Conservation (phyloP, 1,140 invertebrate species). For the Gryon sp. region DNA sequence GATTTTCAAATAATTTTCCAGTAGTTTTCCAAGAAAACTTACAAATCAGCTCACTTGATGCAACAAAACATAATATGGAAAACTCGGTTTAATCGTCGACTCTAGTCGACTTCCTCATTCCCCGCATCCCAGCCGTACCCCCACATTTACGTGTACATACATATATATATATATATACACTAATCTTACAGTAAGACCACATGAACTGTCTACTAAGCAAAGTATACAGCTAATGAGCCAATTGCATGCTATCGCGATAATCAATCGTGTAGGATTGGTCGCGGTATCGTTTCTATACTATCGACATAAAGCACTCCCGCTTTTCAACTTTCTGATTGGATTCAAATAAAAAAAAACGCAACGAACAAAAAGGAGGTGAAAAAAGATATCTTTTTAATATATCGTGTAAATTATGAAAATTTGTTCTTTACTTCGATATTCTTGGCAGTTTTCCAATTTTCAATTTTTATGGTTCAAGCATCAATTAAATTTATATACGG, state of each 20-base stretch:
- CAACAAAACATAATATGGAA: conserved; percentile 16
- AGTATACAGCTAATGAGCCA: conserved; percentile 42
- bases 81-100: conserved; percentile 20
- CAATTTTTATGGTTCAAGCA: too few species aligned
- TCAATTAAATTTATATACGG: too few species aligned
- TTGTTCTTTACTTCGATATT: too few species aligned
- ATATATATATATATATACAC: too few species aligned
- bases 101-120: conserved; percentile 45
- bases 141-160: too few species aligned
- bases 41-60: conserved; percentile 36
- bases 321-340: conserved; percentile 50
- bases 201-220: conserved; percentile 36
- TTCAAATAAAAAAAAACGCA: too few species aligned
- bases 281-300: conserved; percentile 49
- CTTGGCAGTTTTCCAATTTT: too few species aligned
- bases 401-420: too few species aligned
- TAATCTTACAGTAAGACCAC: conserved; percentile 18
- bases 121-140: background rate
- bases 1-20: conserved; percentile 33
- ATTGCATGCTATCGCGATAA: conserved; percentile 55
- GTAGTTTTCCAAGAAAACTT: background rate
- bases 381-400: conserved; percentile 34
- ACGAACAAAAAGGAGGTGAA: too few species aligned
- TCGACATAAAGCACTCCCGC: conserved; percentile 51
- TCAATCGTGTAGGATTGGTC: conserved; percentile 52